Evolutionary conservation across 2,113 vertebrate species (phyloP).

Genomic region (Forbesichthys agassizii): DNA sequence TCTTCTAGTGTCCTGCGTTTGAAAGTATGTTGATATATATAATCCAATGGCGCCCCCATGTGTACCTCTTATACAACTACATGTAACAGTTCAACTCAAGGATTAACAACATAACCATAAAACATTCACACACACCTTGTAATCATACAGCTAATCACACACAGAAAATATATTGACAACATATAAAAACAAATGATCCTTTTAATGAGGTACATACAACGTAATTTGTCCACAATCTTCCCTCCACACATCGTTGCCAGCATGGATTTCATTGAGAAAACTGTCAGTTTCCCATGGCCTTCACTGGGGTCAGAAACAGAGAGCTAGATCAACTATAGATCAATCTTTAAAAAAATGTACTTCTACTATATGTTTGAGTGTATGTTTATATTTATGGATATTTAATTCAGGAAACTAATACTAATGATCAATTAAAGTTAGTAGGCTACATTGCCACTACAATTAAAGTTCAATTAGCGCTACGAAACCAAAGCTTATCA

Average conservation of each 20-base stretch:
- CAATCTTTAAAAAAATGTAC: not conserved
- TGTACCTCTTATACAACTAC: too few relatives aligned
- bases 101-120: too few relatives aligned
- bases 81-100: too few relatives aligned
- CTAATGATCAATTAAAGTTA: not conserved
- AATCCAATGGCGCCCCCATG: too few relatives aligned
- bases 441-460: not conserved
- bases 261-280: conserved; percentile 99
- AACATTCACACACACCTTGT: too few relatives aligned
- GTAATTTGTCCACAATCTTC: conserved; percentile 95
- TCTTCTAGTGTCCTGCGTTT: too few relatives aligned
- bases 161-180: too few relatives aligned
- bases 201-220: conserved; percentile 84
- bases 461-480: too few relatives aligned
- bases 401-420: not conserved
- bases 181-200: too few relatives aligned
- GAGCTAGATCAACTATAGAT: not conserved
- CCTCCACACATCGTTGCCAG: conserved; percentile 96
- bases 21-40: too few relatives aligned
- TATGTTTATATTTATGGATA: not conserved
- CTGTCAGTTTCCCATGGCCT: conserved; percentile 93
- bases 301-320: conserved; percentile 78
- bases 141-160: too few relatives aligned
- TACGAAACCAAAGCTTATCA: too few relatives aligned
- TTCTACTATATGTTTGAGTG: not conserved